phyloP scores from a whole-genome alignment of 2,888 invertebrate species.

The Calliphora vomitoria region DNA sequence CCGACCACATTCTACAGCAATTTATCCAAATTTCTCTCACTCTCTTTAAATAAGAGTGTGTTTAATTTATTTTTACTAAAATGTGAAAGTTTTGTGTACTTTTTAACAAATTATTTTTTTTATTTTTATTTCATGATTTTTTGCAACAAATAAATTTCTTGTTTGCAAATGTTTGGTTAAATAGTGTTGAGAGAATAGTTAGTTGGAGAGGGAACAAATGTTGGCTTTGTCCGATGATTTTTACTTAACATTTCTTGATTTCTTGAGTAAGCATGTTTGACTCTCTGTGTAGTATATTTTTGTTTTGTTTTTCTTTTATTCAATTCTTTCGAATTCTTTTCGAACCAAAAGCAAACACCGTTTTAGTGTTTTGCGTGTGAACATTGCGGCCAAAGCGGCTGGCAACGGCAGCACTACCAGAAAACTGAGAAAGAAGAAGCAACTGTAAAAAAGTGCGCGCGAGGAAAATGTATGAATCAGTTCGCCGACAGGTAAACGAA shows the following conservation, averaged over 20 bases:
- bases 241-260: constrained; percentile 40
- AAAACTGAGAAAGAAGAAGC: constrained; percentile 12
- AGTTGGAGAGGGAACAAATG: constrained; percentile 20
- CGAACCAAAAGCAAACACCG: neutral
- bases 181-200: constrained; percentile 34
- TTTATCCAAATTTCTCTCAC: neutral
- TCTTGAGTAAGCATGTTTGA: neutral
- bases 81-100: constrained; percentile 67
- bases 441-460: constrained; percentile 47
- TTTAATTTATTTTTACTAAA: constrained; percentile 33
- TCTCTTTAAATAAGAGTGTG: neutral
- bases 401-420: constrained; percentile 29
- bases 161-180: constrained; percentile 53
- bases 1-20: neutral
- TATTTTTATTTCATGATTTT: constrained; percentile 17
- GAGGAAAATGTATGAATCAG: constrained; percentile 67
- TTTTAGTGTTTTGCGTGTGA: constrained; percentile 68
- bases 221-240: constrained; percentile 35
- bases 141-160: constrained; percentile 52
- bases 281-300: neutral
- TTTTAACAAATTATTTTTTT: constrained; percentile 29
- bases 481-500: constrained; percentile 62
- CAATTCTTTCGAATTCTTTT: constrained; percentile 41
- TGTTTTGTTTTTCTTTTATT: constrained; percentile 23
- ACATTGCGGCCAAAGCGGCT: constrained; percentile 67